Percentiles rank a stretch among this genome's conserved stretches.
phyloP scores from a whole-genome alignment of 2,888 invertebrate species.

The Cantharis flavilabris region DNA sequence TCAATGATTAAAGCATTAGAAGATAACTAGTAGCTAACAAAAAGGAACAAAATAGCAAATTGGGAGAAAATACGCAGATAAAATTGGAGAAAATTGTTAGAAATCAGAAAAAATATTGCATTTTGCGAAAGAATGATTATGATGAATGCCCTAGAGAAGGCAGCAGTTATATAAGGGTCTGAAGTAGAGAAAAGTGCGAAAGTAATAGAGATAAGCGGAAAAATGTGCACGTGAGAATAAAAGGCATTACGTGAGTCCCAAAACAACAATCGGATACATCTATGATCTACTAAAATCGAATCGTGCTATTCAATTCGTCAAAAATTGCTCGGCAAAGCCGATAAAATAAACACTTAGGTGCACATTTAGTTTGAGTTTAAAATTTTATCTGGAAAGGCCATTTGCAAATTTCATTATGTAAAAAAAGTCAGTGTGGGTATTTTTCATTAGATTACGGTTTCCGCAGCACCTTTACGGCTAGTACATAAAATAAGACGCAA shows the following conservation, averaged over 20 bases:
- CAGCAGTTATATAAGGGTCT: slow-evolving; percentile 35
- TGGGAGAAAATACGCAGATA: slow-evolving; percentile 17
- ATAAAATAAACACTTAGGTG: slow-evolving; percentile 10
- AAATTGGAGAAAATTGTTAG: slow-evolving; percentile 27
- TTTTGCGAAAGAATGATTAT: slow-evolving; percentile 41
- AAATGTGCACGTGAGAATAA: slow-evolving; percentile 39
- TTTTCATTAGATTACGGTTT: neutral
- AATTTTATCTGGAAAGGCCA: neutral
- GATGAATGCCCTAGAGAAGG: slow-evolving; percentile 39
- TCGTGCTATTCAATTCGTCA: slow-evolving; percentile 16
- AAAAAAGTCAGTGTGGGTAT: neutral
- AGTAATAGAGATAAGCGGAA: slow-evolving; percentile 42
- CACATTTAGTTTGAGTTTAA: neutral
- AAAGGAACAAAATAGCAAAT: slow-evolving; percentile 18
- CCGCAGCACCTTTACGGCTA: neutral
- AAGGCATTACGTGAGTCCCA: slow-evolving; percentile 25
- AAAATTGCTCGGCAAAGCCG: slow-evolving; percentile 6
- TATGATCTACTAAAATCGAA: slow-evolving; percentile 19
- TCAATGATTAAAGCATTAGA: no score
- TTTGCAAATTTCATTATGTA: neutral
- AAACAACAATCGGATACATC: slow-evolving; percentile 27
- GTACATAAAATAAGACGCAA: neutral
- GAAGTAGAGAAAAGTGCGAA: slow-evolving; percentile 23
- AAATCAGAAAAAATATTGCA: slow-evolving; percentile 42
- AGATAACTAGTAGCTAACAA: neutral